These are phyloP conservation scores for Drosophila sturtevanti DNA, from an alignment of 1,140 invertebrate species.

Conservation along the genomic window DNA sequence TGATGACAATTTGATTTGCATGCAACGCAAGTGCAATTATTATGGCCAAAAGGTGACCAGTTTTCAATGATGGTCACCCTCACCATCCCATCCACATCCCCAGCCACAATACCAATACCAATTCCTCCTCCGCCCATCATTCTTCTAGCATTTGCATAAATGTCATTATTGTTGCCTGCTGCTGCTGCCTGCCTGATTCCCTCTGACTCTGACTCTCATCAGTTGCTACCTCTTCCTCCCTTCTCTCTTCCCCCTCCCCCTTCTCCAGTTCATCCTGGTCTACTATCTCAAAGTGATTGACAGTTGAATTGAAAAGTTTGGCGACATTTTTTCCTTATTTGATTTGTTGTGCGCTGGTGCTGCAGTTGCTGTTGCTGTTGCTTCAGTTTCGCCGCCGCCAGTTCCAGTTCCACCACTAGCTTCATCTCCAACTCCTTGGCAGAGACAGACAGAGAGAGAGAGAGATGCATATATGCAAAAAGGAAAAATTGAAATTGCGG, in stretches of 20 bases:
- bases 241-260: conserved; percentile 3
- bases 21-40: conserved; percentile 81
- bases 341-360: conserved; percentile 67
- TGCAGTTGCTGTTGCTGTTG: conserved; percentile 23
- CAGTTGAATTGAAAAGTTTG: conserved; percentile 81
- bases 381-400: conserved; percentile 15
- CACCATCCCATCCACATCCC: conserved; percentile 20
- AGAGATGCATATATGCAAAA: conserved; percentile 70
- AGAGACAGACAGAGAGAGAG: no score
- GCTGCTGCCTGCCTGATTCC: conserved; percentile 18
- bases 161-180: conserved; percentile 80
- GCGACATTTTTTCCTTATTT: conserved; percentile 81
- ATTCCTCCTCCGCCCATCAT: conserved; percentile 3
- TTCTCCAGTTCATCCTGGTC: conserved; percentile 31
- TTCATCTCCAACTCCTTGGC: conserved; percentile 33
- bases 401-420: conserved; percentile 6
- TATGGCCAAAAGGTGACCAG: conserved; percentile 78
- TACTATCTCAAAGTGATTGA: conserved; percentile 80
- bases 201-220: background rate
- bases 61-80: conserved; percentile 50
- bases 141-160: conserved; percentile 65
- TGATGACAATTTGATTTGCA: conserved; percentile 81
- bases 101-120: conserved; percentile 18
- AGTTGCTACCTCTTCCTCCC: conserved; percentile 24
- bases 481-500: conserved; percentile 43